Evolutionary conservation across 2,113 vertebrate species (phyloP), one percentile per base, ranked within the genome.

Genomic region (Clarias batrachus): DNA sequence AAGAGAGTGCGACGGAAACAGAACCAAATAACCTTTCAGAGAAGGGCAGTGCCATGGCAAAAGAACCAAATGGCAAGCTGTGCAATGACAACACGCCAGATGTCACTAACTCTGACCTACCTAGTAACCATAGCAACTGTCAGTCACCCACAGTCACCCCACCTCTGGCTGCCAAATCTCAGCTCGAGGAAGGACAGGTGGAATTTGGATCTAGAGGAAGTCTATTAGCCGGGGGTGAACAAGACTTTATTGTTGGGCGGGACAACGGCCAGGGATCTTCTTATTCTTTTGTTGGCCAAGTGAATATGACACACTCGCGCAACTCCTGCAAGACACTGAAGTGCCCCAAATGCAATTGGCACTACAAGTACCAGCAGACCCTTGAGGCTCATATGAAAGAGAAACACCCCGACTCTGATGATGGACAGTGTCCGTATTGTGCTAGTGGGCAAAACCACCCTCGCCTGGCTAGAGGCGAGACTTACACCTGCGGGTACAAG

Each of bases 341-440:
- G 96, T 99, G 98, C 94, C 98, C 98, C 93, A 99, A 99, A 95
- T 99, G 98, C 93, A 99, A 99, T 95, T 99, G 98, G 98, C 98
- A 99, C 95, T 99, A 99, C 89, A 99, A 99, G 94, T 99, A 99
- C 95, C 98, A 99, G 95, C 98, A 99, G 94, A 99, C 98, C 4
- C 95, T 99, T 89, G 98, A 99, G 94, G 96, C 96, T 9, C 98
- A 99, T 94, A 99, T 99, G 98, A 99, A 98, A 92, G 98, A 99
- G 94, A 99, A 99, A 91, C 98, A 99, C 92, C 97, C 97, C 0
- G 98, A 99, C 92, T 96, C 97, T 0, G 97, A 96, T 10, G 96
- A 96, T 89, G 96, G 96, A 62, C 90, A 91, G 87, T 99, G 98
- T 0, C 94, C 94, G 85, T 99, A 97, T 91, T 99, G 98, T 94